Evolutionary conservation across 2,797 vertebrate species (phyloP), one percentile per base, ranked within the genome.

Genomic region (Notoglanidium macrostoma): DNA sequence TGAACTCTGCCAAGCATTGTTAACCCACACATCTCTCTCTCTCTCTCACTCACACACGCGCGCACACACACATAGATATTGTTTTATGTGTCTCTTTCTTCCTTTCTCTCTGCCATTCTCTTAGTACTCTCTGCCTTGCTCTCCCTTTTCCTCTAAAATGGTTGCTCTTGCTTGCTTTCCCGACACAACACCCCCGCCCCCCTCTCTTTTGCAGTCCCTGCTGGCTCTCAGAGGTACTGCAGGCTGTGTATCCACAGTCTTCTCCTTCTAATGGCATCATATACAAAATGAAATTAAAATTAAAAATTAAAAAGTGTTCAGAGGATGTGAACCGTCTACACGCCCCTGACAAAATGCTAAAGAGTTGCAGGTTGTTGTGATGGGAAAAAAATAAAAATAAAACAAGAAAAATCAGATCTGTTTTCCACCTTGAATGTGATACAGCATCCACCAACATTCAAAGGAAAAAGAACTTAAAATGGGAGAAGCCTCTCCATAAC

Each of bases 191-290:
- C 29, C 67, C 21, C 26, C 17, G 10, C 8, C 26, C 2, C 54
- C 11, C 35, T 21, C 29, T 40, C 21, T 61, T 70, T 44, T 4
- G 15, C 84, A 63, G 29, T 14, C 63, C 26, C 82, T 59, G 21
- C 61, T 87, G 81, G 77, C 63, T n/a, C 26, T 35, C n/a, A 2
- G 54, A 32, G 65, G 51, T 61, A 82, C 78, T 87, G 26, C 67
- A 63, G 46, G 49, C 12, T 61, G 8, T 29, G 14, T 76, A 2
- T 29, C 35, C 32, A 74, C 32, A 46, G 32, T 29, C 15, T 49
- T 49, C 72, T 15, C 23, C n/a, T 46, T 32, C n/a, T 6, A 54
- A 29, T 51, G 12, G 26, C 46, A 23, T 14, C 40, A 23, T 26
- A 49, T 40, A 40, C 40, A 49, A 46, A 73, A 73, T 17, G 5